Conservation (phyloP, 2,888 invertebrate genomes). For the Quadroppia sp. region DNA sequence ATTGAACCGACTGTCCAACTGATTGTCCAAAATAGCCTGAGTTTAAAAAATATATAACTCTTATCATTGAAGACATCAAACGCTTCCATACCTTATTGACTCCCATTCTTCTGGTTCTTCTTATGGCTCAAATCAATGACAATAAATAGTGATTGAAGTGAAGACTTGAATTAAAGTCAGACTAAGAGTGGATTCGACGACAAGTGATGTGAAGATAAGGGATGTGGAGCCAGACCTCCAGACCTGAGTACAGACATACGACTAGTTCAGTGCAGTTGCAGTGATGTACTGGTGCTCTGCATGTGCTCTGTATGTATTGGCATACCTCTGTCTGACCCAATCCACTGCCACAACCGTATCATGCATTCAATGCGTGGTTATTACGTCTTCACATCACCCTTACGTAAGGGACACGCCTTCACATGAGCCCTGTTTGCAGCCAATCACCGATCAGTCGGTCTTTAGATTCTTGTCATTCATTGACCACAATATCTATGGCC, state of each 20-base stretch:
- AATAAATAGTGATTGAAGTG: constrained; percentile 9
- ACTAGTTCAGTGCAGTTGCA: background rate
- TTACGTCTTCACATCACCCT: background rate
- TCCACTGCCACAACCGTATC: constrained; percentile 9
- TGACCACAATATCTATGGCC: background rate
- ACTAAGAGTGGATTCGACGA: background rate
- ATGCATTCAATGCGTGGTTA: constrained; percentile 7
- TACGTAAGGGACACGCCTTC: constrained; percentile 21
- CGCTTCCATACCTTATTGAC: constrained; percentile 13
- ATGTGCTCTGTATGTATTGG: background rate
- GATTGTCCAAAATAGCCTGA: constrained; percentile 3
- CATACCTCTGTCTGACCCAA: constrained; percentile 28
- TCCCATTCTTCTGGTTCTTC: constrained; percentile 17
- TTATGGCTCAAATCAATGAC: background rate
- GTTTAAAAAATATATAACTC: background rate
- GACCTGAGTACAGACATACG: background rate
- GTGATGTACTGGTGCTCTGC: background rate
- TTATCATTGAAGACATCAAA: background rate
- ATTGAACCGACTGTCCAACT: background rate
- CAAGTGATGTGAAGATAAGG: constrained; percentile 25
- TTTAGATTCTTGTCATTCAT: background rate
- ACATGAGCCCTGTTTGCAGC: constrained; percentile 16
- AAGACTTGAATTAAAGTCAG: background rate
- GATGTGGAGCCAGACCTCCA: constrained; percentile 7
- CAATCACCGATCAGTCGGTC: background rate